These are phyloP conservation scores for Vanacampus margaritifer DNA, from an alignment of 2,113 vertebrate genomes.

Conservation along the genomic window DNA sequence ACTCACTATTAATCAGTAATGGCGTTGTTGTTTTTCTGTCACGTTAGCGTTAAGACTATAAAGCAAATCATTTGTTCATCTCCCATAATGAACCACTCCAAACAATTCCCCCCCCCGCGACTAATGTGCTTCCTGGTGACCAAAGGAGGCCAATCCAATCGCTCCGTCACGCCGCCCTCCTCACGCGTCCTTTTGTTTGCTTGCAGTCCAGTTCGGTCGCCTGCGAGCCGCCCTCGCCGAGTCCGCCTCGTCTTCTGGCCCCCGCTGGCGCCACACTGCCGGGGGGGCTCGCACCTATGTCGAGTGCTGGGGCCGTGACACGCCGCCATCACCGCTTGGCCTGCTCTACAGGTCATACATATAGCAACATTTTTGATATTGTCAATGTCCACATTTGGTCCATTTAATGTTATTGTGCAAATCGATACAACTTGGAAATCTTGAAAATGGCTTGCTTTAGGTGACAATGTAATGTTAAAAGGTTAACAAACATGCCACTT, in stretches of 20 bases:
- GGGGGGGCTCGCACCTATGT: slow-evolving; percentile 74
- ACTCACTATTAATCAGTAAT: background rate
- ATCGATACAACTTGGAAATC: too few species aligned
- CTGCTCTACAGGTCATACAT: slow-evolving; percentile 78
- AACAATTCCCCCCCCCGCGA: slow-evolving; percentile 95
- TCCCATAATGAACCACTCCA: slow-evolving; percentile 86
- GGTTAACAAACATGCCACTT: too few species aligned
- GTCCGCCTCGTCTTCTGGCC: slow-evolving; percentile 78
- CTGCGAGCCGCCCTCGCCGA: slow-evolving; percentile 76
- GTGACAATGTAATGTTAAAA: too few species aligned
- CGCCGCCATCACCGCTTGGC: slow-evolving; percentile 82
- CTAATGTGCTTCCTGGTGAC: too few species aligned
- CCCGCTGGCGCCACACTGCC: slow-evolving; percentile 78
- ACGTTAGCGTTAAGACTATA: background rate
- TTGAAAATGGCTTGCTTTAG: too few species aligned
- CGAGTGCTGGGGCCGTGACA: slow-evolving; percentile 77
- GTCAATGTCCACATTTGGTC: too few species aligned
- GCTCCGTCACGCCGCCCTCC: slow-evolving; percentile 60
- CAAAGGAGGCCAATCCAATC: slow-evolving; percentile 80
- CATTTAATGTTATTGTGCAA: too few species aligned
- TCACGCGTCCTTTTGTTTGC: slow-evolving; percentile 36
- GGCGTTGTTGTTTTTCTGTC: slow-evolving; percentile 38
- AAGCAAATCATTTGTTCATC: slow-evolving; percentile 88
- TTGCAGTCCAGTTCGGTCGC: slow-evolving; percentile 57
- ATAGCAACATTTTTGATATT: too few species aligned